Evolutionary conservation across 1,140 invertebrate genomes (phyloP).

Genomic region (Cephus cinctus): DNA sequence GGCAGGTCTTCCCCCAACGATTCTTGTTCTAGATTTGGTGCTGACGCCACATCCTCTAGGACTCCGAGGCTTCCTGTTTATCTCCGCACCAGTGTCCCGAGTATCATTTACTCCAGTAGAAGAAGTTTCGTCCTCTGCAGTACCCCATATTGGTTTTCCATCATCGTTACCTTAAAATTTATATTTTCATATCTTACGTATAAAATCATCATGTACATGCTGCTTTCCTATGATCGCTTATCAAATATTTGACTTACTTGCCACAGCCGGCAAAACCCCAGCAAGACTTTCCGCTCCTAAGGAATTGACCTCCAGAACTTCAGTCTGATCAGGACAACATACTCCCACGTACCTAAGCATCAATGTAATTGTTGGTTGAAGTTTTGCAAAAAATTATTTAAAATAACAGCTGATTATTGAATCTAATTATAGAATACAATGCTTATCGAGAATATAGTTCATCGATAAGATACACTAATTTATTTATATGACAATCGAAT

Average conservation of each 20-base stretch:
- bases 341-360: constrained; percentile 59
- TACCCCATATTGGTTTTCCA: constrained; percentile 6
- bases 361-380: no score
- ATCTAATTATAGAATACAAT: no score
- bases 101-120: neutral
- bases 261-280: constrained; percentile 18
- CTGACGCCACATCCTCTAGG: constrained; percentile 67
- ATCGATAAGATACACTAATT: no score
- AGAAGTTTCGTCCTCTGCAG: neutral
- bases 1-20: constrained; percentile 65
- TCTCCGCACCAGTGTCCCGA: no score
- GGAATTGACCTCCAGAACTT: neutral
- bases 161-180: constrained; percentile 2
- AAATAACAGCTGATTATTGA: no score
- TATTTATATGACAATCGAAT: no score
- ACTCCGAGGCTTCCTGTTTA: constrained; percentile 25
- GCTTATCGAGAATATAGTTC: no score
- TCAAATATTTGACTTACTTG: constrained; percentile 15
- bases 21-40: constrained; percentile 55
- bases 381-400: no score
- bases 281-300: constrained; percentile 10
- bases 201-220: constrained; percentile 2
- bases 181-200: neutral
- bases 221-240: neutral
- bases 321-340: constrained; percentile 62